These are phyloP conservation scores for human (Homo sapiens) DNA, from an alignment of 2,113 vertebrate genomes.

Conservation along the genomic window DNA sequence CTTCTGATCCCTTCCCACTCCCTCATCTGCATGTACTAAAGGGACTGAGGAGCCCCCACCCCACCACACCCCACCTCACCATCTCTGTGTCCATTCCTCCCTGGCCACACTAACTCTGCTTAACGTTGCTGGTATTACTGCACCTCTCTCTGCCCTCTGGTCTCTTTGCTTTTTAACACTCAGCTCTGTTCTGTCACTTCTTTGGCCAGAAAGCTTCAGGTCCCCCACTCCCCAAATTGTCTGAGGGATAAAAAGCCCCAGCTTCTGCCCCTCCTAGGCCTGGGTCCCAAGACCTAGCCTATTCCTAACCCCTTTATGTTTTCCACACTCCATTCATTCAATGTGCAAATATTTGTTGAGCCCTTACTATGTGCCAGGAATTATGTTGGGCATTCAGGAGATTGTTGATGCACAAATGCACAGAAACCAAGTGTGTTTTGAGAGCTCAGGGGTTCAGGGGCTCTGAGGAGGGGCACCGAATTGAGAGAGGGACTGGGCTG, in stretches of 20 bases:
- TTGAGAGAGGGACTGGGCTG: slow-evolving; percentile 60
- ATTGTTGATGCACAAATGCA: neutral
- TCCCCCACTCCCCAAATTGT: neutral
- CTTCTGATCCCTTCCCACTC: neutral
- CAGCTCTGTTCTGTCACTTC: slow-evolving; percentile 11
- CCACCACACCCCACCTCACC: neutral
- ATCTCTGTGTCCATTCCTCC: neutral
- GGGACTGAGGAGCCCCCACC: neutral
- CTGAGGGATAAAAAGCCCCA: neutral
- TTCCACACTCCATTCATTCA: neutral
- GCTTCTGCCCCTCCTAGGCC: neutral
- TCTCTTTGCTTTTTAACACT: neutral
- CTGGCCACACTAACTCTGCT: neutral
- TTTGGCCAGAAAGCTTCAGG: slow-evolving; percentile 24
- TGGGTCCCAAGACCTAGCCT: neutral
- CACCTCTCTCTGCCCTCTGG: neutral
- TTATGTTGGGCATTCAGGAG: neutral
- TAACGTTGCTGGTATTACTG: neutral
- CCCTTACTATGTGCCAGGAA: slow-evolving; percentile 30
- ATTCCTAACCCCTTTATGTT: neutral
- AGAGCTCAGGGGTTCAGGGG: slow-evolving; percentile 48
- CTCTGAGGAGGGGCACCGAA: slow-evolving; percentile 54
- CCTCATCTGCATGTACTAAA: neutral
- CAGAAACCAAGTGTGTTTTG: slow-evolving; percentile 54
- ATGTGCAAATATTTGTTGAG: slow-evolving; percentile 7